Evolutionary conservation across 1,140 invertebrate species (phyloP).

Genomic region (Drosophila navojoa): DNA sequence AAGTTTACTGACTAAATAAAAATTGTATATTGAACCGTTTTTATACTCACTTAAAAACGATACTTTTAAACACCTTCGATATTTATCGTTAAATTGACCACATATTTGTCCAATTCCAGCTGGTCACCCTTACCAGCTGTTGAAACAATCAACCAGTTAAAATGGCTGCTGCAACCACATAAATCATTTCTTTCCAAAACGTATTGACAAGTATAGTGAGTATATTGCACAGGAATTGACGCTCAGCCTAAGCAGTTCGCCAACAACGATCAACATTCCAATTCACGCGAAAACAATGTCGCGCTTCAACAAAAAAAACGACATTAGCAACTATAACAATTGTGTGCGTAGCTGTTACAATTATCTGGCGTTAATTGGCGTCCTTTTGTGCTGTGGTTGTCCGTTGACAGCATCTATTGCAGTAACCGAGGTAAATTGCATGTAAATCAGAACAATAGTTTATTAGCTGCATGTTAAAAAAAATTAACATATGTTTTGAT

Average conservation of each 20-base stretch:
- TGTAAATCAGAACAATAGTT: neutral
- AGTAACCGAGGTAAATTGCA: conserved; percentile 29
- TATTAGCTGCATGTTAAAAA: neutral
- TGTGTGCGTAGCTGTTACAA: conserved; percentile 1
- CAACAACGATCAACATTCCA: conserved; percentile 11
- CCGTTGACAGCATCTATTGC: conserved; percentile 1
- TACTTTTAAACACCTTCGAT: neutral
- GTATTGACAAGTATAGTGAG: conserved; percentile 1
- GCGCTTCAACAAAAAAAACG: neutral
- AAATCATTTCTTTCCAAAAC: conserved; percentile 28
- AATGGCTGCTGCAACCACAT: conserved; percentile 33
- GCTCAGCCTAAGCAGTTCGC: neutral
- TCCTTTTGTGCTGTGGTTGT: conserved; percentile 9
- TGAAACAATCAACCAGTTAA: conserved; percentile 44
- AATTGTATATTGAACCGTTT: neutral
- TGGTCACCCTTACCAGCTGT: conserved; percentile 41
- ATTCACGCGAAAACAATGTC: conserved; percentile 26
- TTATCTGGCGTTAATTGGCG: conserved; percentile 17
- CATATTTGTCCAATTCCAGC: neutral
- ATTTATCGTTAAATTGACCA: conserved; percentile 16
- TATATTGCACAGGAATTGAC: conserved; percentile 17
- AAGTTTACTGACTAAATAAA: neutral
- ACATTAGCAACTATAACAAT: neutral
- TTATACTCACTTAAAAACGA: conserved; percentile 14
- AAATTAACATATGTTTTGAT: conserved; percentile 72